Evolutionary conservation across 2,113 vertebrate genomes (phyloP).

Genomic region (Sorex araneus): DNA sequence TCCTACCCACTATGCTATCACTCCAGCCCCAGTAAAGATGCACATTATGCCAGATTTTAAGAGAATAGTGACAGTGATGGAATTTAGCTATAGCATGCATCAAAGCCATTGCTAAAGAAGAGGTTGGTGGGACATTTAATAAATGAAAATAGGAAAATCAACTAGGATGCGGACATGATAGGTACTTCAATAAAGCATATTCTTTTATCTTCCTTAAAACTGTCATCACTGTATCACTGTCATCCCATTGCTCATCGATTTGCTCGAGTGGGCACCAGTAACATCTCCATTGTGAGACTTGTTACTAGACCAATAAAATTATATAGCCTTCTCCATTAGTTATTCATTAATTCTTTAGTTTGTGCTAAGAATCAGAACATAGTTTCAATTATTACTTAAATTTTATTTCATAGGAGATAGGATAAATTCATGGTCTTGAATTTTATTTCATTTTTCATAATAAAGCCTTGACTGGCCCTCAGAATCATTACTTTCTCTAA

Average conservation of each 20-base stretch:
- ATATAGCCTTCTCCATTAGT: background rate
- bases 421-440: constrained; percentile 20
- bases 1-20: no score
- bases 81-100: no score
- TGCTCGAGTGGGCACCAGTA: no score
- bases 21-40: no score
- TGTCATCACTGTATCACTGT: no score
- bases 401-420: background rate
- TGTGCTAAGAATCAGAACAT: background rate
- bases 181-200: no score
- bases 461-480: background rate
- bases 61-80: background rate
- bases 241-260: no score
- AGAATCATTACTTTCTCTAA: constrained; percentile 39
- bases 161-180: background rate
- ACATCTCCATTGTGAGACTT: no score
- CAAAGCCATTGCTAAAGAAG: background rate
- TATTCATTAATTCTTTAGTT: constrained; percentile 11
- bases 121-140: background rate
- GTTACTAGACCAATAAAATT: background rate
- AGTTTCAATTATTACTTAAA: background rate
- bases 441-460: constrained; percentile 46
- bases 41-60: background rate
- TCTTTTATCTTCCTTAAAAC: no score
- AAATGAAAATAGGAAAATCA: background rate